Percentiles rank a stretch among this genome's conserved stretches.
These are phyloP conservation scores for Thalassoma bifasciatum DNA, from an alignment of 2,113 vertebrate species.

Conservation along the genomic window DNA sequence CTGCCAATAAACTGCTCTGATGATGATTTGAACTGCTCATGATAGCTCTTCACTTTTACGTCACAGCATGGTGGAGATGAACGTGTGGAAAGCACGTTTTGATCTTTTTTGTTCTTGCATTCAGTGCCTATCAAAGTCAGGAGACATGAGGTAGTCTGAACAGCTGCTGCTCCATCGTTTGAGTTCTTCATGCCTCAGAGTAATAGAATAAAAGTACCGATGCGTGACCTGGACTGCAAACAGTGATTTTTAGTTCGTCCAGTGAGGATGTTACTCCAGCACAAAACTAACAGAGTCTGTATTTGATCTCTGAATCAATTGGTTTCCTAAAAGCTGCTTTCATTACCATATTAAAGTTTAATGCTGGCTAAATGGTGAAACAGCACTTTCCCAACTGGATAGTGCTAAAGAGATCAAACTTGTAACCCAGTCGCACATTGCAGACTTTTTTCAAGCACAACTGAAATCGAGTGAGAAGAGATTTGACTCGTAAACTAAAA, in stretches of 20 bases:
- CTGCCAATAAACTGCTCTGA: slow-evolving; percentile 27
- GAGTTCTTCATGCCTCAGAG: slow-evolving; percentile 29
- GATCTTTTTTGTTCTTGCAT: slow-evolving; percentile 41
- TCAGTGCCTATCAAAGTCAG: slow-evolving; percentile 70
- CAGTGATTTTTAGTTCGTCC: not conserved
- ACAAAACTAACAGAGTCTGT: slow-evolving; percentile 14
- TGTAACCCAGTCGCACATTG: slow-evolving; percentile 8
- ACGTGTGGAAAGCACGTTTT: not conserved
- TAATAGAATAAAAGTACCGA: slow-evolving; percentile 14
- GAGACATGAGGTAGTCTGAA: slow-evolving; percentile 31
- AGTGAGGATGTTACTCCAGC: slow-evolving; percentile 11
- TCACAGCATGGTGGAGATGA: slow-evolving; percentile 8
- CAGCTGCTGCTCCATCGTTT: slow-evolving; percentile 40
- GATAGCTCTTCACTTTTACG: slow-evolving; percentile 13
- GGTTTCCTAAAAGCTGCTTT: slow-evolving; percentile 35
- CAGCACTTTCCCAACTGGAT: slow-evolving; percentile 28
- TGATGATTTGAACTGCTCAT: slow-evolving; percentile 22
- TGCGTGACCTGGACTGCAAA: slow-evolving; percentile 25
- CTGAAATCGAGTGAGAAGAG: not conserved
- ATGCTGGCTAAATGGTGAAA: slow-evolving; percentile 15
- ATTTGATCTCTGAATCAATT: slow-evolving; percentile 25
- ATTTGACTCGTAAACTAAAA: slow-evolving; percentile 19
- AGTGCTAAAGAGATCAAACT: slow-evolving; percentile 16
- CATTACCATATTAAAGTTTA: slow-evolving; percentile 22
- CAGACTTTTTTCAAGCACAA: slow-evolving; percentile 64